Conservation (phyloP, 2,797 vertebrate species). For the Fundulus diaphanus region DNA sequence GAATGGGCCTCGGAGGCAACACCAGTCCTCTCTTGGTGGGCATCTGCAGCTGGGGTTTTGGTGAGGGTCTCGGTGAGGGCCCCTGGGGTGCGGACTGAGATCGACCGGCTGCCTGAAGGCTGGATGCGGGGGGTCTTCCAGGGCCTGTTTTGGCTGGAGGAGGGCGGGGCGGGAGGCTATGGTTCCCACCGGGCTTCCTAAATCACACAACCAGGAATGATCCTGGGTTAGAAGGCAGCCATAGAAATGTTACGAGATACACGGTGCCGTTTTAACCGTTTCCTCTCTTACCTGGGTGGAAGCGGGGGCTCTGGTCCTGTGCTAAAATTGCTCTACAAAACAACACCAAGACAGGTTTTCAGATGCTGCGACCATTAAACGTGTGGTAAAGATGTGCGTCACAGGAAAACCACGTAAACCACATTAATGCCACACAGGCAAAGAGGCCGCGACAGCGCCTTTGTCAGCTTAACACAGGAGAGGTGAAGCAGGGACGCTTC, state of each 20-base stretch:
- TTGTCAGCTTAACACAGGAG: conserved; percentile 39
- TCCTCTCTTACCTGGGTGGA: conserved; percentile 84
- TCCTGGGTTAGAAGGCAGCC: conserved; percentile 4
- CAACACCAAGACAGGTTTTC: conserved; percentile 19
- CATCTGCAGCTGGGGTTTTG: conserved; percentile 47
- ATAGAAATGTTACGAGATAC: not conserved
- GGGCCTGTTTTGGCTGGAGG: conserved; percentile 84
- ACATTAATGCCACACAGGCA: conserved; percentile 26
- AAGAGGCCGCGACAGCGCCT: conserved; percentile 29
- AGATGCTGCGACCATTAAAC: conserved; percentile 25
- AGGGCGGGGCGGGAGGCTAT: conserved; percentile 81
- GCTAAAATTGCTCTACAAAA: conserved; percentile 78
- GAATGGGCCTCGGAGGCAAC: conserved; percentile 92
- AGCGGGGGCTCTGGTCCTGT: conserved; percentile 69
- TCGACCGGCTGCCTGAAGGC: conserved; percentile 66
- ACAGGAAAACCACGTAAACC: conserved; percentile 37
- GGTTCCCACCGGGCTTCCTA: conserved; percentile 81
- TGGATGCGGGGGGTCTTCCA: conserved; percentile 89
- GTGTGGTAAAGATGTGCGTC: conserved; percentile 7
- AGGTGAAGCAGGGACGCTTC: conserved; percentile 26
- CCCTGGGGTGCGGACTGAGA: conserved; percentile 56
- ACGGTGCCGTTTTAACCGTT: not conserved
- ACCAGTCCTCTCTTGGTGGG: conserved; percentile 81
- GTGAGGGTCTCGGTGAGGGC: conserved; percentile 32
- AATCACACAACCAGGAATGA: conserved; percentile 21